Base-by-base conservation (phyloP, 2,797 vertebrate genomes). In the Tragopan temminckii region DNA sequence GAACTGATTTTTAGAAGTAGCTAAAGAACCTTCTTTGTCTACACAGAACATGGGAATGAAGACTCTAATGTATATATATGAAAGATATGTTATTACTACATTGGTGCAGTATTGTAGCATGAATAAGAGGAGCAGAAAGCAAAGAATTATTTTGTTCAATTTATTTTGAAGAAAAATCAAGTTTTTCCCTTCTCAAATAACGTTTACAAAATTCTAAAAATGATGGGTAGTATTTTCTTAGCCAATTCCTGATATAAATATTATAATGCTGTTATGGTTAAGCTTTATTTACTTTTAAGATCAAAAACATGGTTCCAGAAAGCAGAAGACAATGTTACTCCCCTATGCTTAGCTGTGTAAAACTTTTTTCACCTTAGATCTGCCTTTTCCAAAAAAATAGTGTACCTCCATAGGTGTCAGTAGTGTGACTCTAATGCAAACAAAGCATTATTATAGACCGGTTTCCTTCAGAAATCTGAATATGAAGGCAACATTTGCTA, bases 401-500 rank as follows among this genome's bases (percentile, higher is more conserved):
- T 29, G 4, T 36, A 71, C 36, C 17, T 75, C n/a, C 18, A 4
- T 59, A 31, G 25, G 63, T 27, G 15, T 63, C 35, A 52, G 9
- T 58, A 18, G 67, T 71, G 8, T 88, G 91, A 71, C 55, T 82
- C 14, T 33, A 78, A 50, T 82, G 40, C 45, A 92, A 95, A 92
- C 31, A 27, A 79, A 71, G 16, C 31, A 57, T 61, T 18, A 3
- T 79, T 17, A 33, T 31, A 68, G 46, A 19, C 36, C 46, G 58
- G 29, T 75, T 94, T 82, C 21, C 46, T 88, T 85, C 58, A 58
- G 75, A 48, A 85, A 82, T 5, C 82, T 94, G 27, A 40, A 66
- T 55, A 43, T 58, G 50, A 80, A 90, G 35, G n/a, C 33, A 85
- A 20, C 31, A 86, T 71, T 96, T 96, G 29, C 62, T 94, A 82